phyloP scores from a whole-genome alignment of 1,140 invertebrate genomes.

The Hermetia illucens region DNA sequence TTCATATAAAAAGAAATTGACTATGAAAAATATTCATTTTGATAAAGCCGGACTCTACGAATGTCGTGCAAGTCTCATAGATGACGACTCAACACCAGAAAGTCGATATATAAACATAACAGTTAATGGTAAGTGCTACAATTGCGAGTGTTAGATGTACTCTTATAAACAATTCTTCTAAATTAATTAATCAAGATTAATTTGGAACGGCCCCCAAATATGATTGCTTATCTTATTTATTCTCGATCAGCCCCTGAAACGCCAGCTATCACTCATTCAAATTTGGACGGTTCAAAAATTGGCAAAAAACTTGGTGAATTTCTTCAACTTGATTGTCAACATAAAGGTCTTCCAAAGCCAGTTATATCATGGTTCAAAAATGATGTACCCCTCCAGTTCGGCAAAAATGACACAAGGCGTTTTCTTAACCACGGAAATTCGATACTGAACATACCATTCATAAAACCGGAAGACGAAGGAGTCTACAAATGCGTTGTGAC shows the following conservation, averaged over 20 bases:
- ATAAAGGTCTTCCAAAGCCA: slow-evolving; percentile 31
- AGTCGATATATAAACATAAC: slow-evolving; percentile 14
- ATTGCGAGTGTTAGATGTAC: too few relatives aligned
- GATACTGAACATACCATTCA: slow-evolving; percentile 18
- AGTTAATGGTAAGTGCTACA: slow-evolving; percentile 13
- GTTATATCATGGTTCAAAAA: slow-evolving; percentile 33
- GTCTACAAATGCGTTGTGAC: slow-evolving; percentile 26
- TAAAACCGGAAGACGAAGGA: slow-evolving; percentile 28
- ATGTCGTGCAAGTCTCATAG: slow-evolving; percentile 16
- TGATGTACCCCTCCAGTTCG: slow-evolving; percentile 15
- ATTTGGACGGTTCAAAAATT: slow-evolving; percentile 17
- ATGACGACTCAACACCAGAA: slow-evolving; percentile 9
- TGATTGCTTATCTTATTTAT: too few relatives aligned
- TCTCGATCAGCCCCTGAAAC: slow-evolving; percentile 12
- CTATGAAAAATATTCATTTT: slow-evolving; percentile 14
- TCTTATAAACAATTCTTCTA: too few relatives aligned
- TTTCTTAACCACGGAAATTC: slow-evolving; percentile 29
- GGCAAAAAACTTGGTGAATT: slow-evolving; percentile 25
- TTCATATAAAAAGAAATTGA: slow-evolving; percentile 17
- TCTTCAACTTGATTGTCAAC: slow-evolving; percentile 26
- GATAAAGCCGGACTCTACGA: slow-evolving; percentile 20
- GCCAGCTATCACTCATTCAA: slow-evolving; percentile 18
- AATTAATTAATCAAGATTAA: too few relatives aligned
- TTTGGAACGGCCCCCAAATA: too few relatives aligned
- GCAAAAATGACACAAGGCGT: slow-evolving; percentile 20